Evolutionary conservation across 2,888 invertebrate genomes (phyloP).

Genomic region (Eurytoma adleriae): DNA sequence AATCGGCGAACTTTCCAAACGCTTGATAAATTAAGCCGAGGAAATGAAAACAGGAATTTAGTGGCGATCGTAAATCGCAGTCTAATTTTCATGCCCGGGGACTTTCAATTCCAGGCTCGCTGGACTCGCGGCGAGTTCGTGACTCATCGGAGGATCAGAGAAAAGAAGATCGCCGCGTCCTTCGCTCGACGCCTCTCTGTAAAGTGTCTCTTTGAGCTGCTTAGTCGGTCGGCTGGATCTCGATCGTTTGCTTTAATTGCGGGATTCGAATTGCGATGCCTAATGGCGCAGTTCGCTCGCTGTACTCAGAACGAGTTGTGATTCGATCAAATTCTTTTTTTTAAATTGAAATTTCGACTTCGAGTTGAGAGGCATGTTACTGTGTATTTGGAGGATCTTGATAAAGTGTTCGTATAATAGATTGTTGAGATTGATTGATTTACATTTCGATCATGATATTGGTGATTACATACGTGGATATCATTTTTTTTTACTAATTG

Average conservation of each 20-base stretch:
- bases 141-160: conserved; percentile 17
- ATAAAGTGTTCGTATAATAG: too few species aligned
- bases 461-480: too few species aligned
- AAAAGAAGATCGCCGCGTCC: conserved; percentile 39
- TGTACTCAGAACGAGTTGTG: background rate
- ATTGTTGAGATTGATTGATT: too few species aligned
- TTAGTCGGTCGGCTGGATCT: conserved; percentile 21
- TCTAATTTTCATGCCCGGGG: too few species aligned
- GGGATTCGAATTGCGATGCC: conserved; percentile 1
- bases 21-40: too few species aligned
- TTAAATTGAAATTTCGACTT: background rate
- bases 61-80: too few species aligned
- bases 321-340: background rate
- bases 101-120: background rate
- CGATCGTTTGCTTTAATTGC: conserved; percentile 36
- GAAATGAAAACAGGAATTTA: too few species aligned
- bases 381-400: too few species aligned
- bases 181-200: background rate
- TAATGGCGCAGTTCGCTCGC: background rate
- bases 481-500: too few species aligned
- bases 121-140: background rate
- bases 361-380: too few species aligned
- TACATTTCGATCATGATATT: too few species aligned
- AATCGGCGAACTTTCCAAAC: too few species aligned
- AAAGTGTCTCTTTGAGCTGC: conserved; percentile 17